These are phyloP conservation scores for Diuraphis noxia DNA, from an alignment of 1,140 invertebrate genomes.

Conservation along the genomic window DNA sequence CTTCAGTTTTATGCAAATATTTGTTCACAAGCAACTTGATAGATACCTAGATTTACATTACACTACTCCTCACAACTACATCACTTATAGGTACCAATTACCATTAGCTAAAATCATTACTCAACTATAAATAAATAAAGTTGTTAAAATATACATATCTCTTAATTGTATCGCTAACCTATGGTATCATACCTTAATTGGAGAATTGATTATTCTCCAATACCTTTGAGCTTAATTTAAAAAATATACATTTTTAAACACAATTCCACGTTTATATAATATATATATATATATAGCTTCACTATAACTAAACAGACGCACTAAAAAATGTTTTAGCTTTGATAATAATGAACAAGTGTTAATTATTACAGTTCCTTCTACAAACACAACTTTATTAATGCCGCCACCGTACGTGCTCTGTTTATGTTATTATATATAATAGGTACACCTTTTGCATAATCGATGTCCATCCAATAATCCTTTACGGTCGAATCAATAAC, in stretches of 20 bases:
- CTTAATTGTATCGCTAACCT: constrained; percentile 9
- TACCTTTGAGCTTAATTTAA: constrained; percentile 24
- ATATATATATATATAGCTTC: too few relatives aligned
- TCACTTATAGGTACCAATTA: not conserved
- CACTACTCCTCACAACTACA: not conserved
- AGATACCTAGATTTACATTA: not conserved
- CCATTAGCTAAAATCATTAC: not conserved
- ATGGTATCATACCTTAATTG: not conserved
- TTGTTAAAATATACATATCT: not conserved
- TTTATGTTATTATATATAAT: not conserved
- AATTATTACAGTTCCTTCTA: not conserved
- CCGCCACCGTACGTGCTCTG: not conserved
- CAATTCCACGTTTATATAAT: not conserved
- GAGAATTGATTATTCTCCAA: not conserved
- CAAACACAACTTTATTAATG: not conserved
- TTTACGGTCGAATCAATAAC: not conserved
- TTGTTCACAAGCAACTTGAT: not conserved
- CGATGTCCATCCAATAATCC: constrained; percentile 19
- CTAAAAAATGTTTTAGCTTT: not conserved
- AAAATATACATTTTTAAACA: not conserved
- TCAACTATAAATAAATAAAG: not conserved
- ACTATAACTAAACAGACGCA: not conserved
- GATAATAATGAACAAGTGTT: not conserved
- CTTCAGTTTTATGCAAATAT: not conserved
- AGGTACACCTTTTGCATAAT: not conserved